phyloP scores from a whole-genome alignment of 2,888 invertebrate species.

The Melolontha melolontha region DNA sequence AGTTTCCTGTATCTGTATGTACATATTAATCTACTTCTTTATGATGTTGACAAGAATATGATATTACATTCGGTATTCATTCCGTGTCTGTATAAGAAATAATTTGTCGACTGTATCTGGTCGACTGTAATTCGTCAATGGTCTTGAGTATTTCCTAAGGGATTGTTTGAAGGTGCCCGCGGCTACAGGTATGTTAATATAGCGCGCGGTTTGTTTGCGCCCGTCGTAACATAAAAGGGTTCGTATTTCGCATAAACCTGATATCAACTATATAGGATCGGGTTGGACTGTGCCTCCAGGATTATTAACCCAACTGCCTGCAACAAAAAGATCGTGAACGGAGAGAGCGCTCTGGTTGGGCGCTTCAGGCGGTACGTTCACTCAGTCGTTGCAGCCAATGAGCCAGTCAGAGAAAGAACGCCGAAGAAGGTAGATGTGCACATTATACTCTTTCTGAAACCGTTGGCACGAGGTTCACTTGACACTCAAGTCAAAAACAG shows the following conservation, averaged over 20 bases:
- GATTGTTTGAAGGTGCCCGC: conserved; percentile 49
- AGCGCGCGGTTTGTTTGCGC: conserved; percentile 56
- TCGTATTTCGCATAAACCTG: conserved; percentile 60
- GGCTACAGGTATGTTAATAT: conserved; percentile 53
- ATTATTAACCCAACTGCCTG: conserved; percentile 62
- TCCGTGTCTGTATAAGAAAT: conserved; percentile 21
- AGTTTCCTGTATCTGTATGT: too few relatives aligned
- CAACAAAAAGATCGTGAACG: conserved; percentile 58
- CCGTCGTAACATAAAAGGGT: conserved; percentile 59
- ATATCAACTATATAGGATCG: conserved; percentile 56
- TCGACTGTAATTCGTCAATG: conserved; percentile 41
- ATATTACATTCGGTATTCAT: conserved; percentile 1
- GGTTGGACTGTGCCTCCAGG: conserved; percentile 58
- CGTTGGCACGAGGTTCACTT: conserved; percentile 48
- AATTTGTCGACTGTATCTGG: conserved; percentile 35
- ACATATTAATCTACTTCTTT: too few relatives aligned
- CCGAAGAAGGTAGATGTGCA: conserved; percentile 47
- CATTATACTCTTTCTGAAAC: conserved; percentile 30
- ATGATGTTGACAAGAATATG: too few relatives aligned
- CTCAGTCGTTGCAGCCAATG: conserved; percentile 54
- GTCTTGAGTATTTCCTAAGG: conserved; percentile 47
- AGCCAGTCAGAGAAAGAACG: conserved; percentile 52
- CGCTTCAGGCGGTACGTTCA: conserved; percentile 55
- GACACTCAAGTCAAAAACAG: conserved; percentile 27
- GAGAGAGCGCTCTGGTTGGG: conserved; percentile 56